Base-by-base conservation (phyloP, 2,888 invertebrate species). In the Pandemis corylana region DNA sequence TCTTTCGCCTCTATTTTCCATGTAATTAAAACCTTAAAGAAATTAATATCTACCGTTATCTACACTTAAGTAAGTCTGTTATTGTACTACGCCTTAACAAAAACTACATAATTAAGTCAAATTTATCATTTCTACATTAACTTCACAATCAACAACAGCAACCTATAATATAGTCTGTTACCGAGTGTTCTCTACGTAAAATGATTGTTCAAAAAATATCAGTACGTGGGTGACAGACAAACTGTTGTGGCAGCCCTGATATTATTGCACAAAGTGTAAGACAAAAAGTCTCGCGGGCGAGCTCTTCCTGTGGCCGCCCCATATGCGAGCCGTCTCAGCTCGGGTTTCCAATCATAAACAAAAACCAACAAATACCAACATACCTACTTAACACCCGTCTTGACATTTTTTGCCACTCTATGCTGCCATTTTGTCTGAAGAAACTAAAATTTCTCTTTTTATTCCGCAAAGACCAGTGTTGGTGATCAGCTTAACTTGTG, bases 211-310 rank as follows among this genome's bases (percentile, higher is more conserved):
- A 46, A 10, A 46, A 12, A 12, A 36, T 28, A 2, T 1, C 1
- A 36, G 28, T 36, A 36, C 13, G 13, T 51, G n/a, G 5, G n/a
- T 51, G 51, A 15, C 7, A 15, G 10, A 28, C 10, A 28, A 59
- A 12, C 10, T 20, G 56, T 10, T n/a, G 59, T 77, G 83, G n/a
- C 88, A 93, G 76, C 93, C 93, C 93, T 92, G 86, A 75, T 86
- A 87, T 87, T 86, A 91, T 94, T 92, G 92, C 90, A 91, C 89
- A 92, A 88, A 89, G 84, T 84, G 83, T 84, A 86, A 87, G 85
- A 84, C 82, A 86, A 88, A 82, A 90, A 89, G 90, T 90, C 87
- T 84, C 51, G 49, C 49, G 65, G 15, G 87, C 89, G 85, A 87
- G 85, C 81, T 85, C 87, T 90, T 91, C 89, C 89, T 87, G 87